Evolutionary conservation across 2,797 vertebrate genomes (phyloP), one percentile per base, ranked within the genome.

Genomic region (Buphagus erythrorhynchus): DNA sequence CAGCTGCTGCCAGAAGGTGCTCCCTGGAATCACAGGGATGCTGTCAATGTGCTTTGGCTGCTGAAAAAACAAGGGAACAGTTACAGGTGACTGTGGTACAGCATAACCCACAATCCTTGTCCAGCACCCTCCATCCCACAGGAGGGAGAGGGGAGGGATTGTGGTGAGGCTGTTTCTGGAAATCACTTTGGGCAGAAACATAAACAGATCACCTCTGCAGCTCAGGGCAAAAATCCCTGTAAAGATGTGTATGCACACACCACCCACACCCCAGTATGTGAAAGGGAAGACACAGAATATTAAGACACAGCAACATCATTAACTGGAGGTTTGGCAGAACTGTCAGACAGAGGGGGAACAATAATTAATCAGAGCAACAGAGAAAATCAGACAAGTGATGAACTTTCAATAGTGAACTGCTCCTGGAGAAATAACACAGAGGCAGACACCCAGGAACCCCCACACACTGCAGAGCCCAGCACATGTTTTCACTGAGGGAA

Each of bases 261-360:
- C 33, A 66, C 2, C 65, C 38, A 4, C 2, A 33, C 2, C 24
- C 55, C 6, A 0, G 5, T 0, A 0, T 2, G 5, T 2, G 1
- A n/a, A 55, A 72, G 51, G 40, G 55, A 90, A 62, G 3, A 33
- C 5, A 13, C 1, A 5, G 2, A 1, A 11, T 22, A 28, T 33
- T n/a, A 46, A 69, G 52, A 40, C 4, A 77, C 15, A 35, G 35
- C 51, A 40, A 31, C 4, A 20, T 14, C 61, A n/a, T 38, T 72
- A 28, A 29, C 24, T 3, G 14, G 12, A 25, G n/a, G 4, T 26
- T 71, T 45, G 36, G 48, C 10, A 49, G 43, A 66, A 35, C 58
- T 21, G 33, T n/a, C 59, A 77, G 6, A 66, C 6, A 2, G 16
- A 25, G 20, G 0, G 0, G 18, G 28, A 76, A 35, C 24, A 16